These are phyloP conservation scores for Dryomyza anilis DNA, from an alignment of 2,888 invertebrate genomes.

Conservation along the genomic window DNA sequence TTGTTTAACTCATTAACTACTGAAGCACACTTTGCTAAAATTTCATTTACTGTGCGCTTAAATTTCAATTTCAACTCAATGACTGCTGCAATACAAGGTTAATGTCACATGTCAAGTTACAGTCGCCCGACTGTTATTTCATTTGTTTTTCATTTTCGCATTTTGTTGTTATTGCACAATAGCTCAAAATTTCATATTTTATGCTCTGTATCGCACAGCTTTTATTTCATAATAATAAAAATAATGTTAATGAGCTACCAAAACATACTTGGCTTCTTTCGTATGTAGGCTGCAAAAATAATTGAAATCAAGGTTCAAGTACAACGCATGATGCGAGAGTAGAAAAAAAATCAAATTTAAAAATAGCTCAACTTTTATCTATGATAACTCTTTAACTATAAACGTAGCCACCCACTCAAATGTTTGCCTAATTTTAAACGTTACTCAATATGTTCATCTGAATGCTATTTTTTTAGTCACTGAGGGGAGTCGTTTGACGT, in stretches of 20 bases:
- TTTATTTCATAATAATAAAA: background rate
- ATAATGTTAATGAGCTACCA: too few relatives aligned
- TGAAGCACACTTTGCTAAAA: too few relatives aligned
- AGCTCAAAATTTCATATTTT: background rate
- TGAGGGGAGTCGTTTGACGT: too few relatives aligned
- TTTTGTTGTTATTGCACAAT: background rate
- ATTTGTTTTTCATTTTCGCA: background rate
- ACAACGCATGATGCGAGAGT: background rate
- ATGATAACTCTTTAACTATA: background rate
- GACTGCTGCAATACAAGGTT: background rate
- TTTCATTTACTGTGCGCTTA: too few relatives aligned
- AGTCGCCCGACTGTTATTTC: background rate
- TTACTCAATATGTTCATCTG: background rate
- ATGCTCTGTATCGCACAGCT: conserved; percentile 3
- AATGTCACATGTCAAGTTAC: conserved; percentile 3
- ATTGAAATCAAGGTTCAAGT: conserved; percentile 5
- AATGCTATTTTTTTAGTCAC: background rate
- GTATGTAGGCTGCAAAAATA: conserved; percentile 4
- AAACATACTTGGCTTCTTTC: background rate
- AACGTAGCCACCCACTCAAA: conserved; percentile 2
- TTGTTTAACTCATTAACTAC: too few relatives aligned
- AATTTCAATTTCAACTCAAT: background rate
- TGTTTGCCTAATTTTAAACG: background rate
- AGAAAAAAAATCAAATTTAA: background rate
- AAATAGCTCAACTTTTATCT: too few relatives aligned